Conservation (phyloP, 2,797 vertebrate species). For the Rhinogobio ventralis region DNA sequence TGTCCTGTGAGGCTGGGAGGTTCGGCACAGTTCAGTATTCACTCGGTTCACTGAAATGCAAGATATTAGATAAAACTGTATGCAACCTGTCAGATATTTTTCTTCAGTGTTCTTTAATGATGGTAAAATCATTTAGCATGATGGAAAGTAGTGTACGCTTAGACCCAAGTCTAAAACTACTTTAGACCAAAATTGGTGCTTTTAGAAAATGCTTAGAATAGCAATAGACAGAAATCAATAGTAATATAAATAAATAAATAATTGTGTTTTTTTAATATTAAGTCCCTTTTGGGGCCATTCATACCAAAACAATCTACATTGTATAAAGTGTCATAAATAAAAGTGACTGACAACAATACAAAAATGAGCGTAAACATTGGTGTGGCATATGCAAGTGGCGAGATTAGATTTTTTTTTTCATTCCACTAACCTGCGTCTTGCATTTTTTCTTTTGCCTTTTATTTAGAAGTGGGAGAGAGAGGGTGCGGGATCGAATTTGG, state of each 20-base stretch:
- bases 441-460: too few species aligned
- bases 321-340: neutral
- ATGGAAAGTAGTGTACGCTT: neutral
- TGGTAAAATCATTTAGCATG: neutral
- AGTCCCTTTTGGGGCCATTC: neutral
- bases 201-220: neutral
- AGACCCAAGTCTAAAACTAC: neutral
- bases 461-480: neutral
- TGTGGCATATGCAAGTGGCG: neutral
- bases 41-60: conserved; percentile 48
- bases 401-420: neutral
- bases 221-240: neutral
- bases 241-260: neutral
- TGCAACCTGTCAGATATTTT: neutral
- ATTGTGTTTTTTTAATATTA: neutral
- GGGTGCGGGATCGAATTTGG: neutral
- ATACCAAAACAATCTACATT: neutral
- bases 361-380: neutral
- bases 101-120: neutral
- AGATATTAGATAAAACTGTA: neutral
- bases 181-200: neutral
- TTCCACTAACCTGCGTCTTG: neutral
- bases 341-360: neutral
- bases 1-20: conserved; percentile 37
- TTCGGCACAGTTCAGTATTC: conserved; percentile 40